A percentile compares a stretch with the other conserved stretches of the same genome.
Evolutionary conservation across 2,113 vertebrate species (phyloP).

Genomic region (Albula glossodonta): DNA sequence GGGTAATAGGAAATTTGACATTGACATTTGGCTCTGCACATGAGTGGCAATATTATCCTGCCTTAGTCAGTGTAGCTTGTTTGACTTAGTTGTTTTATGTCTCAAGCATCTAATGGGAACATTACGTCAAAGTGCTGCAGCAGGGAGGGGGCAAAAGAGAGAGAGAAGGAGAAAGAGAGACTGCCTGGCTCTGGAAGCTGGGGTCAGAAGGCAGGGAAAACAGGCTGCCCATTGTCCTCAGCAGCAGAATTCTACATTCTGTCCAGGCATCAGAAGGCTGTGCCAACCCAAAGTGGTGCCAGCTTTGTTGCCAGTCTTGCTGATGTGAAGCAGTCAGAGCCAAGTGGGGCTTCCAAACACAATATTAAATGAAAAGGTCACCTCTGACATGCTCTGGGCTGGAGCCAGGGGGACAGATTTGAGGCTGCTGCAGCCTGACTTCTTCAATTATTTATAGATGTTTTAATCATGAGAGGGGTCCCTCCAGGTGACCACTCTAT

Average conservation of each 20-base stretch:
- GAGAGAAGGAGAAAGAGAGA: constrained; percentile 18
- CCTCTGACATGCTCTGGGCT: constrained; percentile 13
- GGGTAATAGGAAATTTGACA: constrained; percentile 36
- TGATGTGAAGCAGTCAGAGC: constrained; percentile 18
- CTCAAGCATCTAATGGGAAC: constrained; percentile 36
- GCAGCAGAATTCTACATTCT: constrained; percentile 35
- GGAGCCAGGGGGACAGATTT: not conserved
- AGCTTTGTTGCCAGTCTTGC: constrained; percentile 33
- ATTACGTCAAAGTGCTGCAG: constrained; percentile 20
- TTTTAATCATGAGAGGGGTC: not conserved
- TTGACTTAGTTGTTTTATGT: constrained; percentile 32
- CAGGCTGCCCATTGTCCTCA: constrained; percentile 47
- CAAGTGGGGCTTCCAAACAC: constrained; percentile 26
- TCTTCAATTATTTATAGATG: not conserved
- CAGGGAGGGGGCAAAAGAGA: constrained; percentile 20
- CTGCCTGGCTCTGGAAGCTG: constrained; percentile 34
- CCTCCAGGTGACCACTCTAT: not conserved
- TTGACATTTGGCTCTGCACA: constrained; percentile 36
- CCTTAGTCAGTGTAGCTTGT: constrained; percentile 25
- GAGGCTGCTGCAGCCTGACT: not conserved
- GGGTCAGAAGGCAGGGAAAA: constrained; percentile 42
- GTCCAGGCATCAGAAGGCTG: constrained; percentile 24
- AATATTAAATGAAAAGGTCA: constrained; percentile 26
- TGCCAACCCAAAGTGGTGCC: constrained; percentile 35
- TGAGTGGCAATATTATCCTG: constrained; percentile 54